Base-by-base conservation (phyloP, 1,140 invertebrate species). In the Stenopsyche tienmushanensis region DNA sequence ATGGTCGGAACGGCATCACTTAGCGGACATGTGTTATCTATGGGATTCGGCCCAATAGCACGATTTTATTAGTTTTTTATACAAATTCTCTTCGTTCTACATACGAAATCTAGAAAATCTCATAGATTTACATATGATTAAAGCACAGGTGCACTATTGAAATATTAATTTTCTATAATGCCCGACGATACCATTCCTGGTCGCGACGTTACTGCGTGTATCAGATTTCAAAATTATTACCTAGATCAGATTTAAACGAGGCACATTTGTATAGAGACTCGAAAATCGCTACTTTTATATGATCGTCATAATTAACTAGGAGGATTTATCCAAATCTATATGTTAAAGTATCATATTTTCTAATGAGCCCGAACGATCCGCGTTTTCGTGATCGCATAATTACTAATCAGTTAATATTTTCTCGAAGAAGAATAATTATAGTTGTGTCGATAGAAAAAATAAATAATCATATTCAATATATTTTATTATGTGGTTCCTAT, bases 91-190 rank as follows among this genome's bases (percentile, higher is more conserved):
- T 44, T 41, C 47, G 20, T 15, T 26, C 15, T 23, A 21, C 21
- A 23, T 18, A 21, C 47, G 21, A 10, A 49, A 9, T n/a, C 47
- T 17, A 18, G 21, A 57, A 29, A 57, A 57, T 44, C 57, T 47
- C 57, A 15, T 44, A 49, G 41, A 60, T 60, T 60, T 60, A 23
- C 57, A 60, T 60, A 60, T 44, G 57, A 60, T 60, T 60, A 60
- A 47, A 60, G 23, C 57, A 60, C 57, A 60, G 57, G 57, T 60
- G 57, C 57, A 60, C 42, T 24, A 47, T 47, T 26, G 57, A 60
- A 60, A 60, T 60, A 60, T 60, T 60, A 60, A 60, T 60, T 60
- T 60, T 60, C 57, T 47, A 60, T 60, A 45, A 47, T 24, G 26
- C 26, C 44, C 15, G 18, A 45, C 41, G 57, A 57, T 29, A 26